phyloP scores from a whole-genome alignment of 2,113 vertebrate species.

The Microtus richardsoni region DNA sequence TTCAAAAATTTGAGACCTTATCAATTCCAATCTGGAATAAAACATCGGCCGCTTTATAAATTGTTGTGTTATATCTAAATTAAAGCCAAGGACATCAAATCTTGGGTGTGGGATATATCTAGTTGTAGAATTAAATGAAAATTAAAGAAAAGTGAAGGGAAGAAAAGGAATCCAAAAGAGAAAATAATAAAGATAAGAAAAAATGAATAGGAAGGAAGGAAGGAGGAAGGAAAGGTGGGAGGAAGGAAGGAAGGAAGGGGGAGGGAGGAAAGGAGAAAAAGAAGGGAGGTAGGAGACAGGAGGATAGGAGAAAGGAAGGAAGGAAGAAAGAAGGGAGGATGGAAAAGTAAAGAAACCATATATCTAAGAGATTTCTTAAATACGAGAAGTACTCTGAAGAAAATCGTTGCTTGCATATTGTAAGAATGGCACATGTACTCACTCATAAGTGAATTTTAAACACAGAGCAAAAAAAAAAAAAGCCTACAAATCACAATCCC shows the following conservation, averaged over 20 bases:
- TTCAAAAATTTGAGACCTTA: background rate
- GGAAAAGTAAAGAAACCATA: background rate
- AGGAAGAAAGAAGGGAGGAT: background rate
- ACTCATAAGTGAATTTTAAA: no score
- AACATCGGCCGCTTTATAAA: background rate
- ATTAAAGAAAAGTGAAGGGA: background rate
- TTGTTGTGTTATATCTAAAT: background rate
- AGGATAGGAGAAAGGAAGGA: background rate
- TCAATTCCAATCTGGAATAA: background rate
- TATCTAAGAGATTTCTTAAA: background rate
- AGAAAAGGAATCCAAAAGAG: background rate
- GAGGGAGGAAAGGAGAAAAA: background rate
- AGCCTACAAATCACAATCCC: no score
- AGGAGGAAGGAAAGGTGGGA: background rate
- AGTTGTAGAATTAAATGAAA: background rate
- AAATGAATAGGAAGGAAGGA: background rate
- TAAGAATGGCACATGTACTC: background rate
- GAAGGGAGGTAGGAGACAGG: background rate
- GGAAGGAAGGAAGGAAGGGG: background rate
- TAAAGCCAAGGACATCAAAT: background rate
- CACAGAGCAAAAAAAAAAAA: no score
- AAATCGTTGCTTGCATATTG: slow-evolving; percentile 31
- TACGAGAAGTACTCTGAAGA: background rate
- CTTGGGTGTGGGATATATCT: background rate
- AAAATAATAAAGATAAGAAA: background rate